Percentiles rank a stretch among this genome's conserved stretches.
Evolutionary conservation across 2,113 vertebrate genomes (phyloP).

Genomic region (Syngnathus typhle): DNA sequence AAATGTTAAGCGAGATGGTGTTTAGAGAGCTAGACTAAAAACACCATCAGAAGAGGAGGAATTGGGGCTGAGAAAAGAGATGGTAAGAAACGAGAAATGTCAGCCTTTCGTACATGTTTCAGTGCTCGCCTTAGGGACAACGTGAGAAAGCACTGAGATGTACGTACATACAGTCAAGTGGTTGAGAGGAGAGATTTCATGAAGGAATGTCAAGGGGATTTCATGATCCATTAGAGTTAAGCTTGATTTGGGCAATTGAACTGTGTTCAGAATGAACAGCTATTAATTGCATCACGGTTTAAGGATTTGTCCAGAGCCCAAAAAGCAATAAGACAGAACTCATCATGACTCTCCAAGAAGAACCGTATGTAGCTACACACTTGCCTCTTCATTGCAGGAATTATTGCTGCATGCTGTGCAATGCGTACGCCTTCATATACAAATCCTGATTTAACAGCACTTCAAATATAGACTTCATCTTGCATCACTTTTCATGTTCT

Average conservation of each 20-base stretch:
- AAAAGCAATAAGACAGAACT: no score
- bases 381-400: no score
- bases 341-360: no score
- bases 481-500: not conserved
- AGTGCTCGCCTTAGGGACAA: conserved; percentile 18
- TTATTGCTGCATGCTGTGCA: no score
- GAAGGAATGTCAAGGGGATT: not conserved
- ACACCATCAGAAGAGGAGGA: conserved; percentile 22
- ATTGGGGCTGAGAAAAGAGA: conserved; percentile 27
- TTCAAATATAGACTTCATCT: not conserved
- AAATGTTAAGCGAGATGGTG: conserved; percentile 13
- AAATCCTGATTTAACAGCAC: not conserved
- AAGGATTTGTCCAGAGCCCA: no score
- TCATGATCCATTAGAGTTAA: not conserved
- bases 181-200: conserved; percentile 16
- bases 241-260: not conserved
- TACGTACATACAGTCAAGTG: conserved; percentile 1
- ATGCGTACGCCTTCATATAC: not conserved
- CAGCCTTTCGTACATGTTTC: conserved; percentile 46
- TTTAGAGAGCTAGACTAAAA: conserved; percentile 8
- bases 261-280: no score
- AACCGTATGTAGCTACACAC: no score
- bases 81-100: conserved; percentile 29
- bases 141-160: conserved; percentile 33
- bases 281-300: no score